Evolutionary conservation across 37 sponge, comb jelly and placozoan genomes (phyloP), one percentile per base, ranked within the genome.

Genomic region (Mnemiopsis leidyi): DNA sequence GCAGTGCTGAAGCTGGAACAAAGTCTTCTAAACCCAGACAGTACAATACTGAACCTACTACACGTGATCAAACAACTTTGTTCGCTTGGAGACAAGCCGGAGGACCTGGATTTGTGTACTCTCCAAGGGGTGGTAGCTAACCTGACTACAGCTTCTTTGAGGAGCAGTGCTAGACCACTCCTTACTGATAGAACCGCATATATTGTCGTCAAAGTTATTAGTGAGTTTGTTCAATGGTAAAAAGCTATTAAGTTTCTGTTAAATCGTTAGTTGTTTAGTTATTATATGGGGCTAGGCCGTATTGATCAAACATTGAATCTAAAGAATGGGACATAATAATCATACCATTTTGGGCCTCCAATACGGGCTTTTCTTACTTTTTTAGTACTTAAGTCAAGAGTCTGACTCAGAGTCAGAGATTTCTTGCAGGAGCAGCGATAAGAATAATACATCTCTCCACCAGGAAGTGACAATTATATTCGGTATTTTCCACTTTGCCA

Each of bases 391-490:
- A n/a, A n/a, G n/a, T n/a, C n/a, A n/a, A n/a, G n/a, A n/a, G n/a
- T n/a, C n/a, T n/a, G n/a, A n/a, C n/a, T n/a, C n/a, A n/a, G n/a
- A n/a, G n/a, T n/a, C n/a, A n/a, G n/a, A n/a, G n/a, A 71, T 23
- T 71, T 9, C 68, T 61, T 18, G 68, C 18, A 18, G 18, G 18
- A 61, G 18, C 18, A 18, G 18, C 9, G 68, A 61, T 61, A 61
- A 61, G 9, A 21, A 61, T 61, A 61, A 20, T n/a, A 69, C 73
- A 20, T 25, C 21, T 69, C n/a, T 23, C 73, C 7, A 20, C 1
- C 90, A 85, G 90, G 61, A 25, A 85, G 23, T 85, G 90, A 85
- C 61, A 85, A 85, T 37, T 85, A 85, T 28, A 85, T 85, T 29
- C 32, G 90, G 23, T 85, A 85, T 26, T 85, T 85, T 33, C 90